phyloP scores from a whole-genome alignment of 2,797 vertebrate genomes.

The Ficedula albicollis region DNA sequence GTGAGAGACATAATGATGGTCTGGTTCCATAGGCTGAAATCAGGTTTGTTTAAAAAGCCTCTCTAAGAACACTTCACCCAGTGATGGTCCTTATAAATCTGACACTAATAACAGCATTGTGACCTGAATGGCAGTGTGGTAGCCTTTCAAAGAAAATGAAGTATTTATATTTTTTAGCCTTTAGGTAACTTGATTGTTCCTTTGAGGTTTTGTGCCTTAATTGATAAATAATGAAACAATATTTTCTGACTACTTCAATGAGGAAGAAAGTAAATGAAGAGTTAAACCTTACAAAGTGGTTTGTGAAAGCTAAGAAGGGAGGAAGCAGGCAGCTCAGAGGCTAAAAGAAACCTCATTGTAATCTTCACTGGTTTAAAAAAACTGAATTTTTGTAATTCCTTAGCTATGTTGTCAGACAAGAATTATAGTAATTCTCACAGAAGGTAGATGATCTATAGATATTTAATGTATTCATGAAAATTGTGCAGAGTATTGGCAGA shows the following conservation, averaged over 20 bases:
- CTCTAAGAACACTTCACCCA: slow-evolving; percentile 28
- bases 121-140: not conserved
- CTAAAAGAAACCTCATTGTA: slow-evolving; percentile 10
- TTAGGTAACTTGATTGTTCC: not conserved
- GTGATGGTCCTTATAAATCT: slow-evolving; percentile 45
- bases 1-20: slow-evolving; percentile 49
- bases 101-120: not conserved
- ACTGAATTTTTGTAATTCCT: slow-evolving; percentile 45
- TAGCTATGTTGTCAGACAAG: slow-evolving; percentile 18
- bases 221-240: not conserved
- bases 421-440: slow-evolving; percentile 50
- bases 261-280: not conserved
- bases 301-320: not conserved
- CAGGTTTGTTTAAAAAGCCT: slow-evolving; percentile 63
- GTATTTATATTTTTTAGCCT: not conserved
- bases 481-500: not conserved
- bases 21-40: slow-evolving; percentile 49
- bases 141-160: not conserved
- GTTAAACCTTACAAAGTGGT: not conserved
- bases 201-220: not conserved
- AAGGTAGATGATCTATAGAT: slow-evolving; percentile 46
- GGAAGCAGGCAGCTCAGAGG: not conserved
- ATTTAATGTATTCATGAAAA: slow-evolving; percentile 55
- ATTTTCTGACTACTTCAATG: not conserved
- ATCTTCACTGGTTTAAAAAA: slow-evolving; percentile 47